Evolutionary conservation across 2,113 vertebrate species (phyloP).

Genomic region (Tretioscincus oriximinensis): DNA sequence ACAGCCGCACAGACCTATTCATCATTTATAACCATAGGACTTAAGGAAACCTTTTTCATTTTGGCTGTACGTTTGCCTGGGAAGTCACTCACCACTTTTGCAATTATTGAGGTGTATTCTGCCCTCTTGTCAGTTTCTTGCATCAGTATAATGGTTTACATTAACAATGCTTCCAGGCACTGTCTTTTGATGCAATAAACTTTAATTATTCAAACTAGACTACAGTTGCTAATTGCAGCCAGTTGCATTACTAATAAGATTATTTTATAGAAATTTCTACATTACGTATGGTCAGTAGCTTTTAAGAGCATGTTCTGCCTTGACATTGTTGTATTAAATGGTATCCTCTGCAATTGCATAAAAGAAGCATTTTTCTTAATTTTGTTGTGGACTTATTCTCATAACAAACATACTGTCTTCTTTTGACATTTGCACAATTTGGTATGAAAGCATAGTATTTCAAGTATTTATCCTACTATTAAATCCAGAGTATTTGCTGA

Average conservation of each 20-base stretch:
- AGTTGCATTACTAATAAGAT: background rate
- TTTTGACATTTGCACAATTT: too few relatives aligned
- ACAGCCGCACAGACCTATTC: background rate
- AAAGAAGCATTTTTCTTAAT: too few relatives aligned
- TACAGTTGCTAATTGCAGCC: background rate
- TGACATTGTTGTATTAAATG: too few relatives aligned
- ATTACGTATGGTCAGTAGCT: background rate
- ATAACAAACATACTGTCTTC: too few relatives aligned
- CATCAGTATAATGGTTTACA: background rate
- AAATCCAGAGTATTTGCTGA: too few relatives aligned
- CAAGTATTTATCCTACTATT: background rate
- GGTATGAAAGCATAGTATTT: background rate
- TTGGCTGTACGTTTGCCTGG: background rate
- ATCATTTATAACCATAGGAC: background rate
- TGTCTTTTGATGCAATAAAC: background rate
- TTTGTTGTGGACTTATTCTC: too few relatives aligned
- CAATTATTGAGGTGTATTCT: background rate
- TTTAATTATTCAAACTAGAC: slow-evolving; percentile 3
- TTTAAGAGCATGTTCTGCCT: background rate
- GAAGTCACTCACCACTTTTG: background rate
- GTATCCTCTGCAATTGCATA: too few relatives aligned
- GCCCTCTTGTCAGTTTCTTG: background rate
- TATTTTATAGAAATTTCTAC: background rate
- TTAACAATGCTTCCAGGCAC: background rate
- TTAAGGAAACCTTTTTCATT: background rate